Evolutionary conservation across 2,113 vertebrate species (phyloP).

Genomic region (Piaya cayana): DNA sequence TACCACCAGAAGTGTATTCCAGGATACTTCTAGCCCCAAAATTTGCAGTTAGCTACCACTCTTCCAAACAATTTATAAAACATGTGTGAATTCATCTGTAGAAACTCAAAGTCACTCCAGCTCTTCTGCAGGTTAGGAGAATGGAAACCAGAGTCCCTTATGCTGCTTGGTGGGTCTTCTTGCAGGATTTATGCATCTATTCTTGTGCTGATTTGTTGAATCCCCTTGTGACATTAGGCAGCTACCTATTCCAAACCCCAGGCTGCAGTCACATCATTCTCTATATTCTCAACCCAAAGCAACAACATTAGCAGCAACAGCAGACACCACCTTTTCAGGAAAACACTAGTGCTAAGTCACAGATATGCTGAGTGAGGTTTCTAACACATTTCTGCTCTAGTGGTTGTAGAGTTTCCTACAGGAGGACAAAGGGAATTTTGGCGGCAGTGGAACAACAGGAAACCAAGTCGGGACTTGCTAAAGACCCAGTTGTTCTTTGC

Average conservation of each 20-base stretch:
- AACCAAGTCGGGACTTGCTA: neutral
- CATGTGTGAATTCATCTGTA: neutral
- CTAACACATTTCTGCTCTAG: neutral
- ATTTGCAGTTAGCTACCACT: neutral
- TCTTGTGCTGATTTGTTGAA: neutral
- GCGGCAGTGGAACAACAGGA: neutral
- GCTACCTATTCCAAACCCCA: neutral
- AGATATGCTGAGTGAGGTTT: neutral
- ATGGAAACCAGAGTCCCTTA: neutral
- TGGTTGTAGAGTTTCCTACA: neutral
- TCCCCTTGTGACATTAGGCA: fast-evolving
- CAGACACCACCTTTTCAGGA: neutral
- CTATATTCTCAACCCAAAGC: neutral
- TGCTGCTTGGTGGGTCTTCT: neutral
- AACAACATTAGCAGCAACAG: neutral
- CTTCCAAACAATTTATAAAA: neutral
- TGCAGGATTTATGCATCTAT: neutral
- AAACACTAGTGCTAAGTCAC: neutral
- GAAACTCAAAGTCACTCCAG: neutral
- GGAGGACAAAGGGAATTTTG: neutral
- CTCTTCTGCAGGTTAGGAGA: neutral
- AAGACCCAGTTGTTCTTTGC: neutral
- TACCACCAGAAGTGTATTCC: neutral
- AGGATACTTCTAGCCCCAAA: neutral
- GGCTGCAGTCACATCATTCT: neutral